Percentiles rank a stretch among this genome's conserved stretches.
Conservation (phyloP, 2,888 invertebrate species). For the Carcina quercana region DNA sequence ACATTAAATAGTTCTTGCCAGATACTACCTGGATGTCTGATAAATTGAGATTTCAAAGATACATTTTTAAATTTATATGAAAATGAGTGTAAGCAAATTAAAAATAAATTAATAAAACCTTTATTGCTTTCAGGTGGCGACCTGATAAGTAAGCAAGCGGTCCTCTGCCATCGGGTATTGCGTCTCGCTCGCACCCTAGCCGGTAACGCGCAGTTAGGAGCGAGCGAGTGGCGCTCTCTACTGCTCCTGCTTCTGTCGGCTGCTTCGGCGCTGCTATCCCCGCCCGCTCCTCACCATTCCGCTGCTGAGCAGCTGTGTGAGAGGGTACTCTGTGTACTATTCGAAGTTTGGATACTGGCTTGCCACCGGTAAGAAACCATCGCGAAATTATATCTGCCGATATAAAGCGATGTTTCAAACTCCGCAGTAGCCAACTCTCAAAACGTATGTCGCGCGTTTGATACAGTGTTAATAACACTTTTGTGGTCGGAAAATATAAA, state of each 20-base stretch:
- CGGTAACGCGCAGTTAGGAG: constrained; percentile 74
- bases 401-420: too few species aligned
- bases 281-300: constrained; percentile 94
- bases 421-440: too few species aligned
- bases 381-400: not conserved
- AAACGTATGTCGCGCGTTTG: too few species aligned
- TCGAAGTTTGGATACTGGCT: constrained; percentile 83
- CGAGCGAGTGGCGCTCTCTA: constrained; percentile 93
- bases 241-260: constrained; percentile 87
- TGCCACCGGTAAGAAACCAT: constrained; percentile 69
- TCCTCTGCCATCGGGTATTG: constrained; percentile 92
- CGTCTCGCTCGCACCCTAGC: constrained; percentile 85
- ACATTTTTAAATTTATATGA: too few species aligned
- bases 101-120: too few species aligned
- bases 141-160: constrained; percentile 93
- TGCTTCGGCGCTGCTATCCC: constrained; percentile 92
- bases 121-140: constrained; percentile 93
- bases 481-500: too few species aligned
- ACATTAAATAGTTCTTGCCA: too few species aligned
- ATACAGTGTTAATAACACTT: too few species aligned
- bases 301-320: constrained; percentile 97
- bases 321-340: constrained; percentile 92
- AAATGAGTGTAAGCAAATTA: too few species aligned
- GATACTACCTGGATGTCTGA: too few species aligned
- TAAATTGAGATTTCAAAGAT: too few species aligned